phyloP scores from a whole-genome alignment of 2,888 invertebrate species.

The Eurytoma adleriae region DNA sequence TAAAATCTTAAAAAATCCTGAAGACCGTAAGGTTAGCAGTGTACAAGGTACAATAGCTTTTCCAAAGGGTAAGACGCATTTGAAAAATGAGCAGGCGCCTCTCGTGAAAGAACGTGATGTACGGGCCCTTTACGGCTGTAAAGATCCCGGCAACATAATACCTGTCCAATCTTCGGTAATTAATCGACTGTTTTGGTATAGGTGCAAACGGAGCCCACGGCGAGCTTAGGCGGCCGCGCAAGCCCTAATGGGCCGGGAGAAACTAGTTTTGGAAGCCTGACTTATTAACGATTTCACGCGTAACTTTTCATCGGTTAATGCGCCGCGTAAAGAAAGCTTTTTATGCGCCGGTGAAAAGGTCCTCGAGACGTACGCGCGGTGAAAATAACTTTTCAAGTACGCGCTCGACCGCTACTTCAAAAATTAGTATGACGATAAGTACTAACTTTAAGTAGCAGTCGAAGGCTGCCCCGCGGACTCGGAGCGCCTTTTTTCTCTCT shows the following conservation, averaged over 20 bases:
- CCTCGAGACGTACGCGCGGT: neutral
- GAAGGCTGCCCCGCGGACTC: no score
- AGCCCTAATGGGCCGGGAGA: slow-evolving; percentile 11
- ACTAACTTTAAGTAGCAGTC: no score
- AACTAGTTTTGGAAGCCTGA: slow-evolving; percentile 33
- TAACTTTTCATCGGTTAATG: slow-evolving; percentile 35
- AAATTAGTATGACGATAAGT: neutral
- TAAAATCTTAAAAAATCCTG: no score
- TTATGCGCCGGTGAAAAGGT: slow-evolving; percentile 10
- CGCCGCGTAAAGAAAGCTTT: neutral
- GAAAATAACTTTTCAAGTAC: no score
- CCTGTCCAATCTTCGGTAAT: slow-evolving; percentile 43
- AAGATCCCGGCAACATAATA: slow-evolving; percentile 32
- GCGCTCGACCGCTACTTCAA: neutral
- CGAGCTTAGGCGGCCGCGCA: neutral
- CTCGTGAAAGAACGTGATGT: slow-evolving; percentile 24
- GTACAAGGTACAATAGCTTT: no score
- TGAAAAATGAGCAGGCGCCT: slow-evolving; percentile 5
- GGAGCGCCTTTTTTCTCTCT: no score
- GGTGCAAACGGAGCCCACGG: neutral
- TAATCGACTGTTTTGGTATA: slow-evolving; percentile 41
- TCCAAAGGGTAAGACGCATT: neutral
- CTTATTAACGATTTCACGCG: slow-evolving; percentile 42
- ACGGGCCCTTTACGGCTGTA: slow-evolving; percentile 28
- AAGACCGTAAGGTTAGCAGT: no score